phyloP scores from a whole-genome alignment of 2,888 invertebrate species.

The Macrostomum cliftonense region DNA sequence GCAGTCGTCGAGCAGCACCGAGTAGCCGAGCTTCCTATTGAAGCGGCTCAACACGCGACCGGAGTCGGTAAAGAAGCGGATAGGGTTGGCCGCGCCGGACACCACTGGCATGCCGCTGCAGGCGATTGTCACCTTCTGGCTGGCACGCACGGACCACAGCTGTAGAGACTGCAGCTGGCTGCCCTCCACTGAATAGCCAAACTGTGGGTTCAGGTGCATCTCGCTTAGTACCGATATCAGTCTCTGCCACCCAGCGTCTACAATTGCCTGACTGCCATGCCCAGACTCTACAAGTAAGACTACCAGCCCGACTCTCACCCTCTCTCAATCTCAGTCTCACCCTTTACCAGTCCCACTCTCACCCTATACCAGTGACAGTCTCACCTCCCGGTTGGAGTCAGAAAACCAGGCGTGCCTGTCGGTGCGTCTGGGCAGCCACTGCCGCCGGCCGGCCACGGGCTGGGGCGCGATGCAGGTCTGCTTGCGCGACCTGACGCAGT shows the following conservation, averaged over 20 bases:
- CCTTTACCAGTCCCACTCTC: no score
- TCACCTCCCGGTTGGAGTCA: neutral
- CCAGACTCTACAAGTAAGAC: neutral
- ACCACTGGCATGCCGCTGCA: neutral
- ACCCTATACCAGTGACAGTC: no score
- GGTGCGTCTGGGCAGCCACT: neutral
- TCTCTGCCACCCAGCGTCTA: no score
- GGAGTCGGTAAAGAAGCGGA: neutral
- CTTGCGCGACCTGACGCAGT: neutral
- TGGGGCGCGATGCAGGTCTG: constrained; percentile 7
- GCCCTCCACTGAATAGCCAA: constrained; percentile 4
- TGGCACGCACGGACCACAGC: neutral
- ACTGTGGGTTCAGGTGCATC: no score
- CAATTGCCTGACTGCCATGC: no score
- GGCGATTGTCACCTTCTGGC: neutral
- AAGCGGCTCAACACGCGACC: neutral
- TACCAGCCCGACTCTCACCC: no score
- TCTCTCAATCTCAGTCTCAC: no score
- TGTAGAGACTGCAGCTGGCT: constrained; percentile 6
- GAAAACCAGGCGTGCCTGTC: constrained; percentile 6
- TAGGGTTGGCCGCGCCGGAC: neutral
- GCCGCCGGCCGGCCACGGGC: neutral
- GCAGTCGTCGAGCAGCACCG: constrained; percentile 10
- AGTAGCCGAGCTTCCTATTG: neutral
- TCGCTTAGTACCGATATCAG: no score